phyloP scores from a whole-genome alignment of 2,113 vertebrate genomes.

The Hemiscyllium ocellatum region DNA sequence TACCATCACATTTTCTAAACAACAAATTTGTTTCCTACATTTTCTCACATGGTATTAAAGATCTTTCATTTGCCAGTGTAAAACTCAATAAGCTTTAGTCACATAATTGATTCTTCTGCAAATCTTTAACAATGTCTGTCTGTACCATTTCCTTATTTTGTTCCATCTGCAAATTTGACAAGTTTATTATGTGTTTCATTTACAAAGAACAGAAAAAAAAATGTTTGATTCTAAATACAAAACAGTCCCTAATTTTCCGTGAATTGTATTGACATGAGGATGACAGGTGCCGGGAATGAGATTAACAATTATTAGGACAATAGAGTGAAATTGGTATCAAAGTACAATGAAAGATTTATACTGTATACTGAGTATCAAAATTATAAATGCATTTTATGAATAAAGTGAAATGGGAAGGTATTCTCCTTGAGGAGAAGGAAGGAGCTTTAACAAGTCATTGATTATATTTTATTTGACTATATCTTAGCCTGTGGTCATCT shows the following conservation, averaged over 20 bases:
- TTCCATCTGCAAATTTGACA: background rate
- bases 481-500: no score
- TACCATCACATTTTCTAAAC: no score
- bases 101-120: background rate
- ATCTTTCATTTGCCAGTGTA: background rate
- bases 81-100: background rate
- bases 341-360: no score
- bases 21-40: background rate
- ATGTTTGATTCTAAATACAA: background rate
- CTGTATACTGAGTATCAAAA: no score
- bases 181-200: background rate
- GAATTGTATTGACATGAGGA: background rate
- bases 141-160: background rate
- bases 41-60: background rate
- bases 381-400: no score
- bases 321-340: no score
- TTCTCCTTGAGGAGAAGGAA: no score
- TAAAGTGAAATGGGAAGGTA: no score
- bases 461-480: no score
- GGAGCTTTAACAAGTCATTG: no score
- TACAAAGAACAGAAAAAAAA: background rate
- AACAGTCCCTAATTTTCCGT: background rate
- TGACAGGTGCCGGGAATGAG: no score
- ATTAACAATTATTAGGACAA: no score
- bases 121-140: background rate